phyloP scores from a whole-genome alignment of 1,140 invertebrate genomes.

The Venustaconcha ellipsiformis region DNA sequence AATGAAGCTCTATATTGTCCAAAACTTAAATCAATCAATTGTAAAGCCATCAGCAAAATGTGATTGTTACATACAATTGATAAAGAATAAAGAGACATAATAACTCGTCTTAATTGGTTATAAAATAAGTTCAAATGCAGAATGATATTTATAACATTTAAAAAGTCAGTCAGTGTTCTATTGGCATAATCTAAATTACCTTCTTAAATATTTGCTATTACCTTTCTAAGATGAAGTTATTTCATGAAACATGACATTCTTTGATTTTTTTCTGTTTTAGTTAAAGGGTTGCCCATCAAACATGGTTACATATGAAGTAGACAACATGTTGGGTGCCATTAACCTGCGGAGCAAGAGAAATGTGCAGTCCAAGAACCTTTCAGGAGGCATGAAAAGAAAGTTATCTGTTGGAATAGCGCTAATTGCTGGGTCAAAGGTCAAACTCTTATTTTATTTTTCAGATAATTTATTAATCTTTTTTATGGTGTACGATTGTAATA shows the following conservation, averaged over 20 bases:
- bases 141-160: neutral
- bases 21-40: too few relatives aligned
- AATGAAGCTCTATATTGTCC: too few relatives aligned
- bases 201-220: neutral
- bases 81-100: too few relatives aligned
- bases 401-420: constrained; percentile 71
- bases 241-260: neutral
- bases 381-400: constrained; percentile 72
- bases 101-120: too few relatives aligned
- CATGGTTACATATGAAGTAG: constrained; percentile 70
- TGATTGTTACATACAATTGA: too few relatives aligned
- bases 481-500: too few relatives aligned
- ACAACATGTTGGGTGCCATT: constrained; percentile 70
- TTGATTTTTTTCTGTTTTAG: constrained; percentile 54
- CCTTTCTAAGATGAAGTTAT: neutral
- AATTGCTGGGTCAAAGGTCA: constrained; percentile 70
- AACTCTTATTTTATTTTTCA: too few relatives aligned
- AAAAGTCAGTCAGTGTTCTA: neutral
- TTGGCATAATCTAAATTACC: neutral
- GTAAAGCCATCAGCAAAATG: too few relatives aligned
- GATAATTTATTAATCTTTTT: too few relatives aligned
- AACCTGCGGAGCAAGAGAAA: constrained; percentile 75
- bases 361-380: constrained; percentile 77
- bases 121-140: neutral
- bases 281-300: constrained; percentile 77